Percentiles rank a stretch among this genome's conserved stretches.
Conservation (phyloP, 1,140 invertebrate genomes). For the Samia ricini region DNA sequence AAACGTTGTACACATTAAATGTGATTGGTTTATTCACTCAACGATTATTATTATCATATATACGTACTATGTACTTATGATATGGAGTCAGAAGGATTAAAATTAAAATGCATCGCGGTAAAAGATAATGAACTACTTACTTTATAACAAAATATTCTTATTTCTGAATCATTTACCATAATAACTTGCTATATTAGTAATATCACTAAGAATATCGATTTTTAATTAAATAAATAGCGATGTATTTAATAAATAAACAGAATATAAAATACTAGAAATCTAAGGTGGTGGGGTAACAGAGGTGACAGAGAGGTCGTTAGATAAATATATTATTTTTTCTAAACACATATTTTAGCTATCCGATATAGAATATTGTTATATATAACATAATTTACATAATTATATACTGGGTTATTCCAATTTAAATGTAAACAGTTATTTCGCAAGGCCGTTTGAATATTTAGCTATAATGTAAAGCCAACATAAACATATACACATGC, state of each 20-base stretch:
- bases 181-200: too few relatives aligned
- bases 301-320: not conserved
- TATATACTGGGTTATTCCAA: conserved; percentile 39
- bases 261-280: not conserved
- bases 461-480: conserved; percentile 1
- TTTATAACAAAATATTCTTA: too few relatives aligned
- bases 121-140: too few relatives aligned
- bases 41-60: too few relatives aligned
- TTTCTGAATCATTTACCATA: too few relatives aligned
- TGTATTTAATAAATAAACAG: not conserved
- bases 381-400: conserved; percentile 42
- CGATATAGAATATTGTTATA: conserved; percentile 21
- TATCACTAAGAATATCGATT: too few relatives aligned
- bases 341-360: conserved; percentile 15
- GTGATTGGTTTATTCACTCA: too few relatives aligned
- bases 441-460: conserved; percentile 44
- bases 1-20: too few relatives aligned
- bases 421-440: conserved; percentile 47
- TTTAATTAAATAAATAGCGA: not conserved
- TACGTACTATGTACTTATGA: too few relatives aligned
- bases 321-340: not conserved
- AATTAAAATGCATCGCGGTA: too few relatives aligned
- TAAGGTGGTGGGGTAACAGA: not conserved
- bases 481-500: not conserved
- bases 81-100: too few relatives aligned